Conservation (phyloP, 2,797 vertebrate genomes). For the Chelon auratus region DNA sequence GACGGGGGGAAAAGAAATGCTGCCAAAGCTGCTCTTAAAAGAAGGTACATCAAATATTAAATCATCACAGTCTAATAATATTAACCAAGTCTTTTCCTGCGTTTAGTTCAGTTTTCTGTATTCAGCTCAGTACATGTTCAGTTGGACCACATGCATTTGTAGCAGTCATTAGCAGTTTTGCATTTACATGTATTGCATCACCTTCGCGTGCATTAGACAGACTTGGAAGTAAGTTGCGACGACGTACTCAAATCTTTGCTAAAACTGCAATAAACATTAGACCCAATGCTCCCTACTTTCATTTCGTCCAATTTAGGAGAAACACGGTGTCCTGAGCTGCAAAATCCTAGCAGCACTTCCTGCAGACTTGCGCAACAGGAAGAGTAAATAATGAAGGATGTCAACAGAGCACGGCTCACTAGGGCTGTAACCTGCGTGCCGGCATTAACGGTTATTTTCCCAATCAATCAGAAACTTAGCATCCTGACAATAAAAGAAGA, state of each 20-base stretch:
- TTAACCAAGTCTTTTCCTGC: background rate
- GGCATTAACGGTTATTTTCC: constrained; percentile 57
- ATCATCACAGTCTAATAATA: background rate
- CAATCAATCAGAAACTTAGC: constrained; percentile 55
- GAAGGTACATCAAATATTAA: constrained; percentile 1
- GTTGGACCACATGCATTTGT: constrained; percentile 15
- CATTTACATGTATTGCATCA: constrained; percentile 56
- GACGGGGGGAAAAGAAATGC: constrained; percentile 29
- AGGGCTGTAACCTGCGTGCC: constrained; percentile 50
- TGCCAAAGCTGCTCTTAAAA: constrained; percentile 14
- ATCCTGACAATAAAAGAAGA: constrained; percentile 52
- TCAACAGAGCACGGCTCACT: constrained; percentile 62
- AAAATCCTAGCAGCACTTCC: constrained; percentile 57
- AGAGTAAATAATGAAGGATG: constrained; percentile 73
- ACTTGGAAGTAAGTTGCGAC: constrained; percentile 63
- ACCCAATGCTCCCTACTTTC: constrained; percentile 54
- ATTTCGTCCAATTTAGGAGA: constrained; percentile 68
- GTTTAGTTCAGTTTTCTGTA: background rate
- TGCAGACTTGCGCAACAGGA: constrained; percentile 65
- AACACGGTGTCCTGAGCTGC: constrained; percentile 41
- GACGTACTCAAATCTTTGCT: constrained; percentile 53
- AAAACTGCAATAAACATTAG: constrained; percentile 43
- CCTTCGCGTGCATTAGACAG: constrained; percentile 25
- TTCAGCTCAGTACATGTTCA: constrained; percentile 23
- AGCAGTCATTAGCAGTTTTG: constrained; percentile 42